Evolutionary conservation across 2,888 invertebrate species (phyloP).

Genomic region (Volucella bombylans): DNA sequence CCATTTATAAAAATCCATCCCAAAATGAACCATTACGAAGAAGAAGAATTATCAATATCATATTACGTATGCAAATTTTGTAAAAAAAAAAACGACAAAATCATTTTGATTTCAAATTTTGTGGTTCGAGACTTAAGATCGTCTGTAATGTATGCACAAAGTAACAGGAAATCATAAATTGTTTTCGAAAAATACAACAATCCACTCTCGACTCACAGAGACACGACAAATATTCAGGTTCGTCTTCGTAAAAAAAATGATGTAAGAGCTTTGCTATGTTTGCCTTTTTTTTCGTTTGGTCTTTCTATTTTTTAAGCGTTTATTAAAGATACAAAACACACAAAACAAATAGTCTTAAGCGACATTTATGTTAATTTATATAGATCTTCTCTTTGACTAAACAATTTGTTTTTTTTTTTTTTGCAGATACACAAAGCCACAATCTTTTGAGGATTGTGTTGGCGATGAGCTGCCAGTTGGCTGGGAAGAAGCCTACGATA

Average conservation of each 20-base stretch:
- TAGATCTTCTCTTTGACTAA: neutral
- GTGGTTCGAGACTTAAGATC: conserved; percentile 2
- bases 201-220: neutral
- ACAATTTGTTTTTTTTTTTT: conserved; percentile 75
- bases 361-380: neutral
- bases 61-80: conserved; percentile 36
- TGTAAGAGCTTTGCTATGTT: conserved; percentile 36
- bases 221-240: conserved; percentile 41
- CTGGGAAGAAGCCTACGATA: conserved; percentile 98
- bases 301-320: neutral
- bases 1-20: neutral
- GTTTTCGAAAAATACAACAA: conserved; percentile 17
- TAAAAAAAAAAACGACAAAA: neutral
- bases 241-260: conserved; percentile 14
- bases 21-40: neutral
- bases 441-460: conserved; percentile 98
- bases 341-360: neutral
- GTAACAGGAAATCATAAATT: conserved; percentile 56
- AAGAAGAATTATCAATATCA: neutral
- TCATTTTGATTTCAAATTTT: conserved; percentile 30
- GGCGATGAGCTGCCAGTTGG: conserved; percentile 98
- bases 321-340: neutral
- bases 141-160: conserved; percentile 25
- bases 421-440: conserved; percentile 97
- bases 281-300: neutral